These are phyloP conservation scores for Sclerodermus sp. DNA, from an alignment of 2,888 invertebrate genomes.

Conservation along the genomic window DNA sequence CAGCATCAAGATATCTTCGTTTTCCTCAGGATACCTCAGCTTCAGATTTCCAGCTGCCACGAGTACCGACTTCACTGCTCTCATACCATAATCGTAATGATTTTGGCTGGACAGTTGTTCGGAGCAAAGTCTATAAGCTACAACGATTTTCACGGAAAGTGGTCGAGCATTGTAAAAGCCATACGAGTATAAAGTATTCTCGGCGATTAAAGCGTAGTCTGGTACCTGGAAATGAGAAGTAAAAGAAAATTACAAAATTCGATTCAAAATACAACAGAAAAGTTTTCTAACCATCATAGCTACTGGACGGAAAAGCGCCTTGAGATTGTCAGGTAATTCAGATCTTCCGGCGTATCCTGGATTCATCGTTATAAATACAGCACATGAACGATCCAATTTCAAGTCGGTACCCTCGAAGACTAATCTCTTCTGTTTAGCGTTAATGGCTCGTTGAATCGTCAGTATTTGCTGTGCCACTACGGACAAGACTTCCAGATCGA, in stretches of 20 bases:
- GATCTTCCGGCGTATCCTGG: conserved; percentile 64
- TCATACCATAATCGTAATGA: conserved; percentile 72
- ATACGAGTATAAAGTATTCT: conserved; percentile 65
- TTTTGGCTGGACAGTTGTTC: conserved; percentile 67
- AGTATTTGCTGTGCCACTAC: conserved; percentile 67
- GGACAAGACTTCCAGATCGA: conserved; percentile 65
- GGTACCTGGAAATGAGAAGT: conserved; percentile 56
- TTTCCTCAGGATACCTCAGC: conserved; percentile 64
- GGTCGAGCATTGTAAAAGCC: conserved; percentile 66
- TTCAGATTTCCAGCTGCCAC: conserved; percentile 68
- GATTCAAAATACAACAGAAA: background rate
- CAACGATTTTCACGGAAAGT: conserved; percentile 67
- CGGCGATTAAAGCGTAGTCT: conserved; percentile 65
- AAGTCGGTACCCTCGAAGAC: conserved; percentile 64
- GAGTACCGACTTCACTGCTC: conserved; percentile 68
- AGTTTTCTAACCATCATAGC: conserved; percentile 64
- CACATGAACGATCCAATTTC: conserved; percentile 62
- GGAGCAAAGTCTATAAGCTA: conserved; percentile 66
- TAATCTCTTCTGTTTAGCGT: conserved; percentile 56
- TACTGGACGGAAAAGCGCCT: conserved; percentile 65
- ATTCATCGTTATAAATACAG: conserved; percentile 67
- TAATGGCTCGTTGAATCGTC: conserved; percentile 63
- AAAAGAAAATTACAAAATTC: background rate
- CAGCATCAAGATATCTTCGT: conserved; percentile 64
- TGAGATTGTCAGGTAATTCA: conserved; percentile 66